phyloP scores from a whole-genome alignment of 2,888 invertebrate species.

The Noctuana brunneofusca region DNA sequence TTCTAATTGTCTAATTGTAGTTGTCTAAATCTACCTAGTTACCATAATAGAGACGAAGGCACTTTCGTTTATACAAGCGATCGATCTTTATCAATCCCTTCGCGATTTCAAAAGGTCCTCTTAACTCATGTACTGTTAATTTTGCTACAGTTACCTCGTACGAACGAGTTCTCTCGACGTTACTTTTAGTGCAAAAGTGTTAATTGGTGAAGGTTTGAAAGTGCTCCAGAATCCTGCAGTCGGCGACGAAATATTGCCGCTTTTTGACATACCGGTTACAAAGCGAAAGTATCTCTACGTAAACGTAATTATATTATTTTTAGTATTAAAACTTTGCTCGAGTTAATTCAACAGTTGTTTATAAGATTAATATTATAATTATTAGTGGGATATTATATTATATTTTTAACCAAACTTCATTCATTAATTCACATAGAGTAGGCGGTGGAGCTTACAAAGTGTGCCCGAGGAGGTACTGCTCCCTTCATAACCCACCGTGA shows the following conservation, averaged over 20 bases:
- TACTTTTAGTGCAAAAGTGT: slow-evolving; percentile 13
- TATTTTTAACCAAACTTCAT: no score
- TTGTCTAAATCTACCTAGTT: no score
- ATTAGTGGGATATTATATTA: no score
- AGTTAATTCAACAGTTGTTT: background rate
- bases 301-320: slow-evolving; percentile 5
- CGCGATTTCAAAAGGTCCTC: slow-evolving; percentile 29
- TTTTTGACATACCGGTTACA: slow-evolving; percentile 28
- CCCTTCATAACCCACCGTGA: no score
- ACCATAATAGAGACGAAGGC: no score
- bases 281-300: slow-evolving; percentile 22
- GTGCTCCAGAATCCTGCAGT: slow-evolving; percentile 27
- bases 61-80: no score
- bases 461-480: no score
- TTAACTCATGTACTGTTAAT: background rate
- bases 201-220: slow-evolving; percentile 33
- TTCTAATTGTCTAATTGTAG: no score
- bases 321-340: background rate
- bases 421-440: no score
- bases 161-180: slow-evolving; percentile 1
- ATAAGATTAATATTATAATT: no score
- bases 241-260: slow-evolving; percentile 21
- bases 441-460: no score
- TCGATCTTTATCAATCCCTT: no score
- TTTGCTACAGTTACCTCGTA: background rate